These are phyloP conservation scores for Diloba caeruleocephala DNA, from an alignment of 2,888 invertebrate species.

Conservation along the genomic window DNA sequence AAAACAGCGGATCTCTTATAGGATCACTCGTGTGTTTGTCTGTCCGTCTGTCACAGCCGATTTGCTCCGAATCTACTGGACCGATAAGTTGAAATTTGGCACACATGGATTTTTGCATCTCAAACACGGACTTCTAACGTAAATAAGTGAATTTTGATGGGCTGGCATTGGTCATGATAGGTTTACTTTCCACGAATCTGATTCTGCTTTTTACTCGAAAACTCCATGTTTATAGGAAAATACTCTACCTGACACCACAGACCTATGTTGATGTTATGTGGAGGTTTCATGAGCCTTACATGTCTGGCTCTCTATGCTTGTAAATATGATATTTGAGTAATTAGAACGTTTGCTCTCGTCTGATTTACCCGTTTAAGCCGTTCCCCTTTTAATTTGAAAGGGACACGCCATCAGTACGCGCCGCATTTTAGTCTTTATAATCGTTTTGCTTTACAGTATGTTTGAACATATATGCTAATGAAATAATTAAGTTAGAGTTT, in stretches of 20 bases:
- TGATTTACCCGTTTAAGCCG: conserved; percentile 70
- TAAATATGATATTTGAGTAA: conserved; percentile 80
- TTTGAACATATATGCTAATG: conserved; percentile 20
- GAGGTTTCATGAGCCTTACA: conserved; percentile 74
- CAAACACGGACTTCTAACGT: no score
- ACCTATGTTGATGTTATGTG: conserved; percentile 10
- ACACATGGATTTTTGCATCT: no score
- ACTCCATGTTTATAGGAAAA: conserved; percentile 2
- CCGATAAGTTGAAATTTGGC: no score
- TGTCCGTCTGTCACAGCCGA: no score
- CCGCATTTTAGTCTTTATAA: conserved; percentile 52
- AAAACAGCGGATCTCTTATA: no score
- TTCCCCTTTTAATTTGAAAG: conserved; percentile 73
- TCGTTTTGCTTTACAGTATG: conserved; percentile 34
- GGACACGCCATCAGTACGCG: conserved; percentile 52
- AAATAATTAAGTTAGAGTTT: conserved; percentile 34
- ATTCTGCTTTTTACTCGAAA: no score
- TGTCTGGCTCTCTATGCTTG: conserved; percentile 71
- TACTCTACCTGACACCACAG: conserved; percentile 8
- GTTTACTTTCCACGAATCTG: no score
- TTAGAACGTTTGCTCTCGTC: conserved; percentile 74
- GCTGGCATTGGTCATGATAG: no score
- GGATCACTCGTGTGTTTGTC: no score
- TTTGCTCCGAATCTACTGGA: no score
- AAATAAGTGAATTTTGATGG: no score